Percentiles rank a stretch among this genome's conserved stretches.
phyloP scores from a whole-genome alignment of 2,888 invertebrate species.

The Enchytraeus crypticus region DNA sequence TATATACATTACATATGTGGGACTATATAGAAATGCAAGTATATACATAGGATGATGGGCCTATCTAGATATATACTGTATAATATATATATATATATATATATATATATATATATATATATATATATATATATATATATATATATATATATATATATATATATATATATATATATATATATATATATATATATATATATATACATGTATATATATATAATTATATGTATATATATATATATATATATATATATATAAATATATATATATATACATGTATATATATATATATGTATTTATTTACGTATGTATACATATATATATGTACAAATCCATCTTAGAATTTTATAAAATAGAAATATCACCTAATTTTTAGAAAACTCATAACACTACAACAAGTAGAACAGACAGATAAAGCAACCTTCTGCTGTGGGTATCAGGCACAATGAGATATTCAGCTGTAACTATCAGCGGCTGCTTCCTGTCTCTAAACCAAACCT shows the following conservation, averaged over 20 bases:
- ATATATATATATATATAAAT: background rate
- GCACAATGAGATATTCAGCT: conserved; percentile 14
- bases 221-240: background rate
- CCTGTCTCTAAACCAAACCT: conserved; percentile 12
- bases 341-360: background rate
- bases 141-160: background rate
- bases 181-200: background rate
- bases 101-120: background rate
- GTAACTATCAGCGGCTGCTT: background rate
- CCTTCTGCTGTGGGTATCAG: conserved; percentile 18
- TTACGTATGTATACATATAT: too few relatives aligned
- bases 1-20: too few relatives aligned
- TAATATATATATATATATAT: background rate
- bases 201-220: background rate
- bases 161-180: conserved; percentile 2
- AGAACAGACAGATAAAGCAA: too few relatives aligned
- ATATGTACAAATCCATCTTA: background rate
- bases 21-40: too few relatives aligned
- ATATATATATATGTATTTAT: too few relatives aligned
- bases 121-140: background rate
- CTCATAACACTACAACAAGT: too few relatives aligned
- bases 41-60: too few relatives aligned
- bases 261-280: too few relatives aligned
- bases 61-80: too few relatives aligned
- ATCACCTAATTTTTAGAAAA: too few relatives aligned